phyloP scores from a whole-genome alignment of 2,888 invertebrate genomes.

The Troides aeacus region DNA sequence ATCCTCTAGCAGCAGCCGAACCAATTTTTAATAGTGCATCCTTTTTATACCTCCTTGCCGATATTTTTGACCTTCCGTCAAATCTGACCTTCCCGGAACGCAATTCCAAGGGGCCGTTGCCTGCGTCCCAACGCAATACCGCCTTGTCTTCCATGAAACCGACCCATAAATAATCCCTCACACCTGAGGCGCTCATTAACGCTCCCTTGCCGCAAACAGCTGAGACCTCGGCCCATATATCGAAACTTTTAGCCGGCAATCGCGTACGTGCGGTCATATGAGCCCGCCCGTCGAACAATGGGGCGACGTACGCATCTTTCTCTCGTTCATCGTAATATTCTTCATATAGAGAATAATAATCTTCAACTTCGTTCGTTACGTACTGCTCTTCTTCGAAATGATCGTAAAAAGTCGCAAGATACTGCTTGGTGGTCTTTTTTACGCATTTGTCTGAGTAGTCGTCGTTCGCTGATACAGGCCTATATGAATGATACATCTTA shows the following conservation, averaged over 20 bases:
- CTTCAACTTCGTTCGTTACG: constrained; percentile 56
- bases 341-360: constrained; percentile 50
- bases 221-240: constrained; percentile 73
- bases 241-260: constrained; percentile 68
- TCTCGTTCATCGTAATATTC: constrained; percentile 58
- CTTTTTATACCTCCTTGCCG: constrained; percentile 68
- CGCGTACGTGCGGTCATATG: constrained; percentile 60
- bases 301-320: constrained; percentile 58
- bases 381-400: constrained; percentile 45
- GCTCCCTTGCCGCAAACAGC: constrained; percentile 66
- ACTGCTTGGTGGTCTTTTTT: constrained; percentile 41
- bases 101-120: constrained; percentile 64
- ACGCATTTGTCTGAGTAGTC: constrained; percentile 32
- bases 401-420: constrained; percentile 37
- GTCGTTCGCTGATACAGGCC: constrained; percentile 16
- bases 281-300: constrained; percentile 68
- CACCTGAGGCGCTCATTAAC: constrained; percentile 64
- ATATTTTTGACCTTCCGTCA: constrained; percentile 63
- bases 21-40: constrained; percentile 67
- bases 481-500: constrained; percentile 43
- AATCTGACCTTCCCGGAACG: constrained; percentile 61
- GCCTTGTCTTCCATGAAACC: constrained; percentile 64
- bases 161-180: constrained; percentile 72
- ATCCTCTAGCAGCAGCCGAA: constrained; percentile 56
- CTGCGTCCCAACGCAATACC: constrained; percentile 66